Conservation (phyloP, 2,797 vertebrate species). For the Discoglossus pictus region DNA sequence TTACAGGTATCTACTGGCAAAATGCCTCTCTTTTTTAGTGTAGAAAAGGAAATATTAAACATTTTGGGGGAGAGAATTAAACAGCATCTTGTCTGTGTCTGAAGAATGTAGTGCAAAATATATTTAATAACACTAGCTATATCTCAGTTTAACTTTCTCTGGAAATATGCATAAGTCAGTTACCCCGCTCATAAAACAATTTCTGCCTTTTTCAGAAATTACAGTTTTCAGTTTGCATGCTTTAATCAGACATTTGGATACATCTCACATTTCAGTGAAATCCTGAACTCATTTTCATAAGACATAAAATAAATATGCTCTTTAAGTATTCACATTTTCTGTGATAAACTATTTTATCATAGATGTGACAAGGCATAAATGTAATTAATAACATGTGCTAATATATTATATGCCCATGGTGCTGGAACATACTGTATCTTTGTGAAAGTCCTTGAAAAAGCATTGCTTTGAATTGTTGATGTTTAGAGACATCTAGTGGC, state of each 20-base stretch:
- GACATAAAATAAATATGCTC: slow-evolving; percentile 23
- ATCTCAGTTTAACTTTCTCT: too few species aligned
- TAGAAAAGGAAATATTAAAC: too few species aligned
- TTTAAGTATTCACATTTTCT: slow-evolving; percentile 33
- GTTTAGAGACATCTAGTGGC: slow-evolving; percentile 43
- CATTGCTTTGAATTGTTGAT: background rate
- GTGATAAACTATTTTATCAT: slow-evolving; percentile 35
- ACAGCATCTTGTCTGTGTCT: too few species aligned
- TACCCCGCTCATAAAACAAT: too few species aligned
- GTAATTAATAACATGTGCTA: slow-evolving; percentile 37
- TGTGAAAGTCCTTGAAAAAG: slow-evolving; percentile 8
- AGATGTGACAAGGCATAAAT: slow-evolving; percentile 19
- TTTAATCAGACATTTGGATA: slow-evolving; percentile 22
- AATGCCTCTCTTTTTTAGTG: too few species aligned
- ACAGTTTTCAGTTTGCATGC: slow-evolving; percentile 26
- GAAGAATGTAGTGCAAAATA: too few species aligned
- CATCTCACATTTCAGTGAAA: slow-evolving; percentile 37
- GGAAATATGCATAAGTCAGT: too few species aligned
- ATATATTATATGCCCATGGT: slow-evolving; percentile 28
- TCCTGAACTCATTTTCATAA: slow-evolving; percentile 22
- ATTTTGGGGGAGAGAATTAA: too few species aligned
- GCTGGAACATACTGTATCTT: background rate
- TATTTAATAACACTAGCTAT: too few species aligned
- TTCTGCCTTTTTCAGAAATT: slow-evolving; percentile 21
- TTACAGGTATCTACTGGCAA: too few species aligned